A percentile compares a stretch with the other conserved stretches of the same genome.
phyloP scores from a whole-genome alignment of 2,888 invertebrate species.

The Neocrepidodera transversa region DNA sequence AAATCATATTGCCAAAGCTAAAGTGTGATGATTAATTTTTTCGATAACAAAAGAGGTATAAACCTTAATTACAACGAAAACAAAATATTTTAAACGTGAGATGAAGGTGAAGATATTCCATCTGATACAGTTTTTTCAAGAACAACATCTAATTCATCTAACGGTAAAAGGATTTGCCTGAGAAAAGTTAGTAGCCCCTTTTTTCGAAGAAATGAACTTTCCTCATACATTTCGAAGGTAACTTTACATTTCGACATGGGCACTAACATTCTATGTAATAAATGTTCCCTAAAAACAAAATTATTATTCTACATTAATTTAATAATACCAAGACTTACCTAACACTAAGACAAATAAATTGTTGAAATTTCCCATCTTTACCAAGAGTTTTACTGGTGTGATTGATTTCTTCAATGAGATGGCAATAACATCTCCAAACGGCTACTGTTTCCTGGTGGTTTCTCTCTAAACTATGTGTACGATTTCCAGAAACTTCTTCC shows the following conservation, averaged over 20 bases:
- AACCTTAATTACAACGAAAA: constrained; percentile 3
- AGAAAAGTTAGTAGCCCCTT: constrained; percentile 86
- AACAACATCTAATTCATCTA: constrained; percentile 88
- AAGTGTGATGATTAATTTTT: neutral
- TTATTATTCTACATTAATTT: neutral
- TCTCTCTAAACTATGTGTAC: constrained; percentile 58
- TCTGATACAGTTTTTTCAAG: constrained; percentile 85
- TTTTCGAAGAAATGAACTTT: constrained; percentile 91
- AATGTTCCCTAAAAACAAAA: constrained; percentile 73
- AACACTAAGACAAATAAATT: constrained; percentile 92
- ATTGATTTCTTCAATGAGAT: constrained; percentile 88
- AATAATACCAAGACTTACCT: constrained; percentile 66
- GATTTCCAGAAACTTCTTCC: constrained; percentile 64
- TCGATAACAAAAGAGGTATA: neutral
- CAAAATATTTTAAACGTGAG: constrained; percentile 32
- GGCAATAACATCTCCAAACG: constrained; percentile 88
- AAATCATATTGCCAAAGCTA: no score
- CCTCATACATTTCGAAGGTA: constrained; percentile 94
- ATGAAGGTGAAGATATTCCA: constrained; percentile 63
- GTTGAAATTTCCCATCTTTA: constrained; percentile 97
- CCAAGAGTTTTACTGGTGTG: constrained; percentile 86
- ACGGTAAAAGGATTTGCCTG: constrained; percentile 86
- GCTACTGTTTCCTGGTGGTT: constrained; percentile 64
- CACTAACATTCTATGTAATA: constrained; percentile 89
- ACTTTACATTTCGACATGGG: constrained; percentile 90